Evolutionary conservation across 2,113 vertebrate genomes (phyloP), one percentile per base, ranked within the genome.

Genomic region (Chaetura pelagica): DNA sequence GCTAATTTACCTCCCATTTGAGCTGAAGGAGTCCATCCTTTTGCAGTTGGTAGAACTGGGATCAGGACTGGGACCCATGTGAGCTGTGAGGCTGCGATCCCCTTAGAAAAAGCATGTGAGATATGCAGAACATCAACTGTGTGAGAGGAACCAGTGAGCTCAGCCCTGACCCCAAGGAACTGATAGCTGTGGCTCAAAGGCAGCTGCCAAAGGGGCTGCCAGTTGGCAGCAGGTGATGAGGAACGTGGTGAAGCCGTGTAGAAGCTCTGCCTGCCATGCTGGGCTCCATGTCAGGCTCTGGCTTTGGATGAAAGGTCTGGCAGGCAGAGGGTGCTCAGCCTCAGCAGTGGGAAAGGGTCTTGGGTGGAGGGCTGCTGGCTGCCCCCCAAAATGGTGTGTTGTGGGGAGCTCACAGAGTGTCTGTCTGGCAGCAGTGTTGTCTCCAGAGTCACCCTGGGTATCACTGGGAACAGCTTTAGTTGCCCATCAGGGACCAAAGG

Each of bases 371-470:
- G 48, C 52, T 44, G 69, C 67, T 1, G 3, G 42, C 54, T 9
- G 15, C 27, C 20, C n/a, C 61, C 42, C 12, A 3, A 64, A 2
- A 2, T 1, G 0, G 9, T 27, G 40, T 8, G 1, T 2, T 32
- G 29, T 15, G 46, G 22, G 67, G 40, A 69, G 30, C 51, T n/a
- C 8, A 4, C 27, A 49, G 35, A 42, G 19, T 6, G 42, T 44
- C 76, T 57, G n/a, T 22, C 4, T 12, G 46, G 38, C 34, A 21
- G 32, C 44, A 40, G 64, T 0, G 9, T 19, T 49, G 40, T 42
- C 84, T 72, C 44, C n/a, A 32, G n/a, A 44, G 48, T 42, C 42
- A 12, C 22, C 13, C 32, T 59, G 74, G 59, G 2, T 57, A 16
- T 51, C 2, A 0, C 38, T 40, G 44, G 38, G 11, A 26, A n/a